Evolutionary conservation across 2,797 vertebrate genomes (phyloP).

Genomic region (Merluccius polli): DNA sequence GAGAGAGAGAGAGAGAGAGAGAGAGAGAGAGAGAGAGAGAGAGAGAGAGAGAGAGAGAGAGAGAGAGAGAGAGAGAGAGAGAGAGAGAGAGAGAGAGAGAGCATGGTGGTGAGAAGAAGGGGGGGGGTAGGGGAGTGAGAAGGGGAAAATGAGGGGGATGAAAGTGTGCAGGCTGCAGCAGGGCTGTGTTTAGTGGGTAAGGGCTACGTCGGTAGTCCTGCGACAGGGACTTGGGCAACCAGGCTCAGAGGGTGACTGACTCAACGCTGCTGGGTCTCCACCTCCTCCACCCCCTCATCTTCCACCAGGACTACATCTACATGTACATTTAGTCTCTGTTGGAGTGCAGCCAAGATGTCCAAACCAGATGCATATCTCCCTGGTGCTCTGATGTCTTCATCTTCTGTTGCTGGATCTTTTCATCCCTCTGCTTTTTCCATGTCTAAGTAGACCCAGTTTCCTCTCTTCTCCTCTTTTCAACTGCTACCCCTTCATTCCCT

Average conservation of each 20-base stretch:
- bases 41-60: constrained; percentile 24
- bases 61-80: constrained; percentile 1
- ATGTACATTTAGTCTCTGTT: too few species aligned
- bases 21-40: constrained; percentile 5
- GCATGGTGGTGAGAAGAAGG: constrained; percentile 18
- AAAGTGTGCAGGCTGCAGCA: constrained; percentile 61
- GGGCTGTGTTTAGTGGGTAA: constrained; percentile 65
- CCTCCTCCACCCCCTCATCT: too few species aligned
- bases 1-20: not conserved
- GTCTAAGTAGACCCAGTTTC: constrained; percentile 8
- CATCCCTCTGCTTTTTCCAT: constrained; percentile 17
- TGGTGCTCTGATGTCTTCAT: too few species aligned
- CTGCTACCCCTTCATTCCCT: constrained; percentile 30
- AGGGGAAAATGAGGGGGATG: constrained; percentile 48
- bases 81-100: constrained; percentile 26
- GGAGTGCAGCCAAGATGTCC: too few species aligned
- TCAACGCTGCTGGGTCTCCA: not conserved
- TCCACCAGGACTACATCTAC: too few species aligned
- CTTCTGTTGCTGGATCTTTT: not conserved
- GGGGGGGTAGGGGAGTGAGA: constrained; percentile 23
- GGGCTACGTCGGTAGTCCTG: constrained; percentile 42
- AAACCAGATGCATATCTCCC: too few species aligned
- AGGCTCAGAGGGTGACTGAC: constrained; percentile 7
- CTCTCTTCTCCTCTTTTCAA: constrained; percentile 17
- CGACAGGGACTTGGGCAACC: constrained; percentile 32